Conservation (phyloP, 2,113 vertebrate genomes). For the Toxotes chatareus region DNA sequence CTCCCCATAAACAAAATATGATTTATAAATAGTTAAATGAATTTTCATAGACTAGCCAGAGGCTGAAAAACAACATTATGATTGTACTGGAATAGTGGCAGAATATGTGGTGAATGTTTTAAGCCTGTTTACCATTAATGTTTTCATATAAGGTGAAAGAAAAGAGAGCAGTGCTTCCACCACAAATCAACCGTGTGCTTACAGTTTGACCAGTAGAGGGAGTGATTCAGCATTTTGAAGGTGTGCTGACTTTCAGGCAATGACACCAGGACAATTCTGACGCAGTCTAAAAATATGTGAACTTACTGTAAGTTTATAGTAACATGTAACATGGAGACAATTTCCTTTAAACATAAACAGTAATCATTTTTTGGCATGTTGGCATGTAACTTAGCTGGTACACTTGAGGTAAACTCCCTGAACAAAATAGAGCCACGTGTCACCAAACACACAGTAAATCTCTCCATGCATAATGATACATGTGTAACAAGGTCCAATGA, state of each 20-base stretch:
- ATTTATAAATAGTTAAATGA: background rate
- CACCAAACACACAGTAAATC: background rate
- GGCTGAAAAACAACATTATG: background rate
- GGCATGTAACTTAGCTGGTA: background rate
- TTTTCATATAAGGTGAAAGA: background rate
- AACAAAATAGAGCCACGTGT: slow-evolving; percentile 15
- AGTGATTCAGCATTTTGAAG: slow-evolving; percentile 1
- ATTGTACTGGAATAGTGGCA: background rate
- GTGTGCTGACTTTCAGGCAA: background rate
- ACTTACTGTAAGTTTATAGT: slow-evolving; percentile 4
- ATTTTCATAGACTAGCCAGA: background rate
- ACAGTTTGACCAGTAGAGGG: slow-evolving; percentile 43
- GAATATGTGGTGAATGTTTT: background rate
- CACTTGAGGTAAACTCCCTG: background rate
- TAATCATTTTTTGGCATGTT: slow-evolving; percentile 6
- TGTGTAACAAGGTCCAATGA: slow-evolving; percentile 4
- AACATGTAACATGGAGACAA: background rate
- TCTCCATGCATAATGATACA: slow-evolving; percentile 1
- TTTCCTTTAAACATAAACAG: slow-evolving; percentile 25
- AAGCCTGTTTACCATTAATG: background rate
- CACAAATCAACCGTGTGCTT: background rate
- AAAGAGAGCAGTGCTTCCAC: background rate
- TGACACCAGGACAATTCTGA: background rate
- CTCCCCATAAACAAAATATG: background rate
- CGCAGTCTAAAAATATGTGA: slow-evolving; percentile 24